Percentiles rank a stretch among this genome's conserved stretches.
These are phyloP conservation scores for Pituophis catenifer DNA, from an alignment of 2,113 vertebrate genomes.

Conservation along the genomic window DNA sequence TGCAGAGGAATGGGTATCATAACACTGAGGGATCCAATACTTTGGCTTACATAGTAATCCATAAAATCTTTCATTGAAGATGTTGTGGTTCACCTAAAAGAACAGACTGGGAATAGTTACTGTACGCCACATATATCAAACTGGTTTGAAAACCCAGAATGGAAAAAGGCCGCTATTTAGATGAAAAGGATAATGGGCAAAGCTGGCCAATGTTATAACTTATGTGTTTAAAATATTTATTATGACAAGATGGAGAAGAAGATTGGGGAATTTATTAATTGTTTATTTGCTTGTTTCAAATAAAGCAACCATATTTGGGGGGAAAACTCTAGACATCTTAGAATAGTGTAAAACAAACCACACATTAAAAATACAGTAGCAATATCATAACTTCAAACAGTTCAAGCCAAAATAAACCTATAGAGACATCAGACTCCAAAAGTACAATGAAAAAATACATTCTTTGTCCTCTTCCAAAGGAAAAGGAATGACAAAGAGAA, in stretches of 20 bases:
- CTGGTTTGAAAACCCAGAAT: background rate
- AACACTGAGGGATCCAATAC: background rate
- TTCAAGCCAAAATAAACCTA: background rate
- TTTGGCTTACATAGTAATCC: background rate
- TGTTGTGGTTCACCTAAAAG: background rate
- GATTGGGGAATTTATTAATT: background rate
- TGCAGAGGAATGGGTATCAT: background rate
- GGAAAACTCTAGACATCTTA: background rate
- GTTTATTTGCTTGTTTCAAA: background rate
- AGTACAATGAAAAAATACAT: background rate
- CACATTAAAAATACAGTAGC: background rate
- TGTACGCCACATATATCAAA: background rate
- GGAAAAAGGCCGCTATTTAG: background rate
- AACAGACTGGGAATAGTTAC: background rate
- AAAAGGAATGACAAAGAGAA: background rate
- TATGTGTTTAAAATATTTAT: background rate
- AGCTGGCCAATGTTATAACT: background rate
- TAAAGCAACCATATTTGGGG: background rate
- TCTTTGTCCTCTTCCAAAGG: background rate
- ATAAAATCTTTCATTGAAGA: background rate
- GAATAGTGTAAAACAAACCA: background rate
- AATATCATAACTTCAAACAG: background rate
- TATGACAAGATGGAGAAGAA: background rate
- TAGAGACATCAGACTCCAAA: background rate
- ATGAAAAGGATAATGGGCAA: background rate